Conservation (phyloP, 2,888 invertebrate genomes). For the Aleiodes leptofemur region DNA sequence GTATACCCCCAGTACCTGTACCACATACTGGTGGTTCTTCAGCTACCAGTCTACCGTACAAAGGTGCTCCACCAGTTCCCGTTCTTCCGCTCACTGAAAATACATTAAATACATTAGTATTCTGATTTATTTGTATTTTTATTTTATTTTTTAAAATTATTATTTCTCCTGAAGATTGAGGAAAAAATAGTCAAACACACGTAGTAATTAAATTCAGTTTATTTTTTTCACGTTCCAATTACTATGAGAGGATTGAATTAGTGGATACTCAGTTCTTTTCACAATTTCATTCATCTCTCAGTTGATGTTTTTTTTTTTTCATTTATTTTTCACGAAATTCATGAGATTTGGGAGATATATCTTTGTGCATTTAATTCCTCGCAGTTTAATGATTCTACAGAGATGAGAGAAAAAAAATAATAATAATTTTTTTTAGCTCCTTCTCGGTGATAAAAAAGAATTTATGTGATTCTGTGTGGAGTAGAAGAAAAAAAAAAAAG, state of each 20-base stretch:
- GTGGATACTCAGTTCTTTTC: background rate
- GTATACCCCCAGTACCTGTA: conserved; percentile 78
- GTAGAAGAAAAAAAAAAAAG: background rate
- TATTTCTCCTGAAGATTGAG: background rate
- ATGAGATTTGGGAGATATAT: background rate
- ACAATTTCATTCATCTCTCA: conserved; percentile 12
- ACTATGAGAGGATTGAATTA: no score
- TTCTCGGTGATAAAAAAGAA: conserved; percentile 15
- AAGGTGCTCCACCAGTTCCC: conserved; percentile 78
- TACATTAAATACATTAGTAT: conserved; percentile 28
- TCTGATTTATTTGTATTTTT: background rate
- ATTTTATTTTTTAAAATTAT: background rate
- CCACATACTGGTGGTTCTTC: conserved; percentile 82
- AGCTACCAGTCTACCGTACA: conserved; percentile 92
- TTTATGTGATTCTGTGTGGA: conserved; percentile 12
- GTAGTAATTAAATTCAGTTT: no score
- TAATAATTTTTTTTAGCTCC: no score
- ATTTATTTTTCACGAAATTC: background rate
- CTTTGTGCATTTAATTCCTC: conserved; percentile 6
- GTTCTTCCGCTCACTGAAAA: conserved; percentile 72
- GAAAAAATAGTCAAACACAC: no score
- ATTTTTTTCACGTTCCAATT: no score
- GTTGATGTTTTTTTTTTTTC: background rate
- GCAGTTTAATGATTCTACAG: background rate
- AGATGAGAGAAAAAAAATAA: conserved; percentile 7